These are phyloP conservation scores for Physocephala rufipes DNA, from an alignment of 2,888 invertebrate genomes.

Conservation along the genomic window DNA sequence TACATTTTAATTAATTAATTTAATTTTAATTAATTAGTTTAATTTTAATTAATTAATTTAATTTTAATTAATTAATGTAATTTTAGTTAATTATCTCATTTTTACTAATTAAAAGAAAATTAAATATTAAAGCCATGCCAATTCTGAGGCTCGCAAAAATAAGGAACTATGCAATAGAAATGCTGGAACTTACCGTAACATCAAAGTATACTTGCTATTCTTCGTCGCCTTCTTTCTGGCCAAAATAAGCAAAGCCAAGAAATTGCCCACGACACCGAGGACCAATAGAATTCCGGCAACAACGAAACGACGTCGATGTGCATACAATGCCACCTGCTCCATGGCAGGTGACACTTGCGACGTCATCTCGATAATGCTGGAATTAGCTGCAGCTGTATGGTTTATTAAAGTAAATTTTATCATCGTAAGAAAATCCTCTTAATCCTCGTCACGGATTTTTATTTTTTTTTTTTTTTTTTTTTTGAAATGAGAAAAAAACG, in stretches of 20 bases:
- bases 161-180: no score
- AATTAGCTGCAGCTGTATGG: neutral
- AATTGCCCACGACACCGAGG: constrained; percentile 78
- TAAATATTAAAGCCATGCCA: no score
- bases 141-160: no score
- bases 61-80: no score
- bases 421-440: neutral
- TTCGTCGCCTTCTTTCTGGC: constrained; percentile 76
- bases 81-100: no score
- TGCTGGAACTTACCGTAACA: constrained; percentile 66
- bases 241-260: constrained; percentile 79
- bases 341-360: constrained; percentile 3
- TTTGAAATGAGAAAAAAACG: constrained; percentile 3
- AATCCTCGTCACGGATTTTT: neutral
- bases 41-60: no score
- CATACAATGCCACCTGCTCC: constrained; percentile 47
- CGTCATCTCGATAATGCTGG: neutral
- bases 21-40: no score
- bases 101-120: no score
- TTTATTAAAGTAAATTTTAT: neutral
- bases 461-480: neutral
- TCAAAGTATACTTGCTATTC: constrained; percentile 82
- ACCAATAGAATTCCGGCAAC: constrained; percentile 68
- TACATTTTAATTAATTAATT: no score
- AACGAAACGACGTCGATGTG: constrained; percentile 48